phyloP scores from a whole-genome alignment of 2,113 vertebrate species.

The Catharus fuscescens region DNA sequence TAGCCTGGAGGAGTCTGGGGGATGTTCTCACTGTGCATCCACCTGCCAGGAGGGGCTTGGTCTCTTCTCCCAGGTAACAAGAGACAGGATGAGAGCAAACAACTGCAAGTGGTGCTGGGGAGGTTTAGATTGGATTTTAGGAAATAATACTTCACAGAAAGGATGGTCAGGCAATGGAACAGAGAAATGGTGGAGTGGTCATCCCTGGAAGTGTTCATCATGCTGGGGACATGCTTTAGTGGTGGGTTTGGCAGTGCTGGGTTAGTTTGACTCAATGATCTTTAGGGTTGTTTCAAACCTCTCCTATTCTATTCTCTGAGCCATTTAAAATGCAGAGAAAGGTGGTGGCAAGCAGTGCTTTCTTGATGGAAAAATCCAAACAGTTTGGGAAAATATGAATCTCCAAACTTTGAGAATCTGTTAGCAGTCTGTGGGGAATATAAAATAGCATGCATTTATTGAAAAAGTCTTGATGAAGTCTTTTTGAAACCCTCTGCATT shows the following conservation, averaged over 20 bases:
- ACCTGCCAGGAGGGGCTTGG: neutral
- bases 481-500: neutral
- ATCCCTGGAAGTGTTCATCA: neutral
- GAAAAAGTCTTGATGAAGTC: neutral
- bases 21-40: neutral
- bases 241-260: neutral
- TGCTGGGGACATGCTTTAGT: neutral
- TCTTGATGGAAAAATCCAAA: neutral
- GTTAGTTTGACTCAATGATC: fast-evolving
- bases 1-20: neutral
- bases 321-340: neutral
- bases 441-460: slow-evolving; percentile 1
- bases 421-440: slow-evolving; percentile 3
- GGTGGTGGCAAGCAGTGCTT: neutral
- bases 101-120: too few relatives aligned
- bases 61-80: neutral
- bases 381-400: neutral
- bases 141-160: neutral
- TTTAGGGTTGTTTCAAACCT: neutral
- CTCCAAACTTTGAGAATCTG: neutral
- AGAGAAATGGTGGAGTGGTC: neutral
- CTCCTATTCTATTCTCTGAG: neutral
- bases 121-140: too few relatives aligned
- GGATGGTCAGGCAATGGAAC: neutral
- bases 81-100: too few relatives aligned